Conservation (phyloP, 2,113 vertebrate species). For the Pygoscelis antarcticus region DNA sequence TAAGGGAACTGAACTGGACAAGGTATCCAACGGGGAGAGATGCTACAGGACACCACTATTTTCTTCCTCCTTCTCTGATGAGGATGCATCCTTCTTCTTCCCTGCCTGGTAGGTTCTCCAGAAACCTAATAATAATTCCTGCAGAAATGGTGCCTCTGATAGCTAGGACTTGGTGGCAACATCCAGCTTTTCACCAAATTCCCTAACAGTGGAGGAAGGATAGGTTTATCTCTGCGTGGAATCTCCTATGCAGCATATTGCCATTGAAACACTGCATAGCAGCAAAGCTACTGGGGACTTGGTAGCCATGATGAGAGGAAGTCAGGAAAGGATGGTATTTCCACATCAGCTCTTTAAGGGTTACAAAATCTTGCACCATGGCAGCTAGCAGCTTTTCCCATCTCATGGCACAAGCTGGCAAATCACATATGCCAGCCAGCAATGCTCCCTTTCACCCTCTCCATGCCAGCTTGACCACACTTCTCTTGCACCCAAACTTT, state of each 20-base stretch:
- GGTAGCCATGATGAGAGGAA: not conserved
- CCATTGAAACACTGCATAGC: not conserved
- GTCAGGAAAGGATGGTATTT: not conserved
- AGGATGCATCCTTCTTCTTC: not conserved
- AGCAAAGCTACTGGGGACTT: not conserved
- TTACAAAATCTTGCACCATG: not conserved
- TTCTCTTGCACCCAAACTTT: not conserved
- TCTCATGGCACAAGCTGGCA: not conserved
- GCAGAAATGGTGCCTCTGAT: not conserved
- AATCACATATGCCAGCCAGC: not conserved
- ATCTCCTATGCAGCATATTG: not conserved
- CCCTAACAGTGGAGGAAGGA: not conserved
- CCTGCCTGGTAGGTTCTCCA: not conserved
- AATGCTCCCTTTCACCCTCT: not conserved
- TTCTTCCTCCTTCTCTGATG: not conserved
- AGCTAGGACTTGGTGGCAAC: not conserved
- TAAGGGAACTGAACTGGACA: not conserved
- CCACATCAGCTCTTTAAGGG: not conserved
- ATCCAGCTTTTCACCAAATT: not conserved
- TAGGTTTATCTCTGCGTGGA: not conserved
- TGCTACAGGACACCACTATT: not conserved
- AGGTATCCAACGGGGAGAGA: not conserved
- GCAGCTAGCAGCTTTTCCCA: not conserved
- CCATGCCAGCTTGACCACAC: not conserved
- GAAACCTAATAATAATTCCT: not conserved